phyloP scores from a whole-genome alignment of 2,797 vertebrate genomes.

The Rhinoraja longicauda region DNA sequence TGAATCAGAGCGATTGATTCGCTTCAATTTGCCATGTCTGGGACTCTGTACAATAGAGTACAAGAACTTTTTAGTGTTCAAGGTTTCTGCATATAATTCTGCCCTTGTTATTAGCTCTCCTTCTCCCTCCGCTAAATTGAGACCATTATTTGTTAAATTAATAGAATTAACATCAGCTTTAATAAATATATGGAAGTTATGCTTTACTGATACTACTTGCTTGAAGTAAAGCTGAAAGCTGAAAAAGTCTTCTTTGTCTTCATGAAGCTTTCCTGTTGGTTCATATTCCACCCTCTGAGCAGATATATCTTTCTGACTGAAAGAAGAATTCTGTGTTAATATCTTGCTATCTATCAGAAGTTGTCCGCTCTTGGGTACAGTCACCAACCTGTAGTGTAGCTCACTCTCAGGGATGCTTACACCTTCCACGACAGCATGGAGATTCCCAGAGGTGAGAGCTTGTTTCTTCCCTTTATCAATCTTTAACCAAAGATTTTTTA shows the following conservation, averaged over 20 bases:
- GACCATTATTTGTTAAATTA: constrained; percentile 69
- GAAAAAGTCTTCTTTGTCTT: constrained; percentile 70
- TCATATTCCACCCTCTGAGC: constrained; percentile 68
- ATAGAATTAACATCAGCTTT: constrained; percentile 68
- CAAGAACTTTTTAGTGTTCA: constrained; percentile 63
- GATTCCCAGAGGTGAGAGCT: constrained; percentile 61
- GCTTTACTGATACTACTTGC: constrained; percentile 66
- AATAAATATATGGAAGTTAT: constrained; percentile 71
- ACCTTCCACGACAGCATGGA: constrained; percentile 60
- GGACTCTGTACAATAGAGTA: constrained; percentile 70
- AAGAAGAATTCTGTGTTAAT: constrained; percentile 65
- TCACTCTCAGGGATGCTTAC: constrained; percentile 60
- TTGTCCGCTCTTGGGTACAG: constrained; percentile 70
- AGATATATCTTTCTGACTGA: constrained; percentile 72
- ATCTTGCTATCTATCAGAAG: constrained; percentile 62
- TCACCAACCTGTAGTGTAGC: constrained; percentile 68
- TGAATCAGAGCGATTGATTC: constrained; percentile 65
- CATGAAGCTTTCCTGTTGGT: constrained; percentile 57
- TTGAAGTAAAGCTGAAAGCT: constrained; percentile 72
- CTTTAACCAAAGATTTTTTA: constrained; percentile 63
- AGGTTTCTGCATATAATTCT: constrained; percentile 71
- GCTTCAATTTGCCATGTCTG: constrained; percentile 68
- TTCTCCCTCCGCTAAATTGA: constrained; percentile 79
- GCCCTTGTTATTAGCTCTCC: constrained; percentile 73
- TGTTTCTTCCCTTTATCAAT: constrained; percentile 67